phyloP scores from a whole-genome alignment of 2,888 invertebrate species.

The Dolichopus griseipennis region DNA sequence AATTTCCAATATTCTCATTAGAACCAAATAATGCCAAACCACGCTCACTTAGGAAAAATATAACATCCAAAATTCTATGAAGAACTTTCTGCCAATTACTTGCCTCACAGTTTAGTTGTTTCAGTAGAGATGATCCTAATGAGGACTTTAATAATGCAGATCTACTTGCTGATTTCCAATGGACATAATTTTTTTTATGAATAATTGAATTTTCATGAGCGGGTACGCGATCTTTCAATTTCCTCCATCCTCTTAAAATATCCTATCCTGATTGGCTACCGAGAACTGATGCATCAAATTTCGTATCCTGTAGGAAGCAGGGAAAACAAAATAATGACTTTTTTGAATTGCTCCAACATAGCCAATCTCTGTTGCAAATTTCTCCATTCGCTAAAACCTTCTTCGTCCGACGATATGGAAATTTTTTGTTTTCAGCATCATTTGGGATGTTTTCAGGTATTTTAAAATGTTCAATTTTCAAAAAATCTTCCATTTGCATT shows the following conservation, averaged over 20 bases:
- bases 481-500: conserved; percentile 10
- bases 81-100: conserved; percentile 5
- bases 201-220: conserved; percentile 7
- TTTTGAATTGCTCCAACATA: conserved; percentile 10
- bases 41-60: conserved; percentile 8
- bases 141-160: not conserved
- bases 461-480: conserved; percentile 10
- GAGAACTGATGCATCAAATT: conserved; percentile 3
- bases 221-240: conserved; percentile 9
- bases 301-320: not conserved
- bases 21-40: conserved; percentile 8
- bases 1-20: not conserved
- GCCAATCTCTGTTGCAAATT: conserved; percentile 8
- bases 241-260: conserved; percentile 10
- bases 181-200: conserved; percentile 8
- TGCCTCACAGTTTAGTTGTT: not conserved
- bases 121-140: not conserved
- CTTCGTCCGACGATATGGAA: conserved; percentile 8
- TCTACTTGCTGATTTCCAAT: not conserved
- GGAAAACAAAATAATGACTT: conserved; percentile 8
- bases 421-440: conserved; percentile 8
- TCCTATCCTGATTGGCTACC: conserved; percentile 10
- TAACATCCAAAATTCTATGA: conserved; percentile 1
- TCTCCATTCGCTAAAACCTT: conserved; percentile 9
- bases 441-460: conserved; percentile 9